Base-by-base conservation (phyloP, 2,888 invertebrate genomes). In the Athetis lepigone region DNA sequence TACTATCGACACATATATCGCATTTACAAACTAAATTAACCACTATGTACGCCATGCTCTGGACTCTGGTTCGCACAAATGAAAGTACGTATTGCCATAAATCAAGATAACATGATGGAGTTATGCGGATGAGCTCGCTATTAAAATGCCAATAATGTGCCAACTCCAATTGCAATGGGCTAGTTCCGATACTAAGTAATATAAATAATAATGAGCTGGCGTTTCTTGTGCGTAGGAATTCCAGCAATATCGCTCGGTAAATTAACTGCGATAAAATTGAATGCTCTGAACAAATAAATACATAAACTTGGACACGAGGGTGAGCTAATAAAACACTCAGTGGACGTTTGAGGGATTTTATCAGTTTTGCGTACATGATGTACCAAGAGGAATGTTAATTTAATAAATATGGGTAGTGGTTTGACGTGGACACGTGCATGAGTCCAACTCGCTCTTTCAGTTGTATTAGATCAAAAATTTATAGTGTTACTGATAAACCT, bases 111-210 rank as follows among this genome's bases (percentile, higher is more conserved):
- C 85, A 83, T 83, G 83, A 79, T 75, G 77, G 82, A 89, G 91
- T 87, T 90, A 93, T 93, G 92, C 89, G 89, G 90, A 93, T 92
- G 88, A 84, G 78, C 75, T 65, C 68, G 86, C 90, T 86, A 92
- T 93, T 92, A 90, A 92, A 90, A 93, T 93, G 70, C 92, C 90
- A 88, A 87, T 88, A 88, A 88, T 89, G 85, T 91, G 89, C 91
- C 91, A 92, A 91, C 85, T 90, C 85, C 81, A 83, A 88, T 89
- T 88, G 86, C 88, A 88, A 86, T 87, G 80, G 79, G 79, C 76
- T 83, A 84, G 84, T 88, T 87, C 84, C 82, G 83, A 86, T 82
- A 82, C 81, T 84, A 85, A 84, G 85, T 82, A 84, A 77, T 77
- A 79, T 84, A 84, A 84, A 86, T 83, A 85, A 80, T 77, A 79